These are phyloP conservation scores for Pelobates fuscus DNA, from an alignment of 2,113 vertebrate genomes.

Conservation along the genomic window DNA sequence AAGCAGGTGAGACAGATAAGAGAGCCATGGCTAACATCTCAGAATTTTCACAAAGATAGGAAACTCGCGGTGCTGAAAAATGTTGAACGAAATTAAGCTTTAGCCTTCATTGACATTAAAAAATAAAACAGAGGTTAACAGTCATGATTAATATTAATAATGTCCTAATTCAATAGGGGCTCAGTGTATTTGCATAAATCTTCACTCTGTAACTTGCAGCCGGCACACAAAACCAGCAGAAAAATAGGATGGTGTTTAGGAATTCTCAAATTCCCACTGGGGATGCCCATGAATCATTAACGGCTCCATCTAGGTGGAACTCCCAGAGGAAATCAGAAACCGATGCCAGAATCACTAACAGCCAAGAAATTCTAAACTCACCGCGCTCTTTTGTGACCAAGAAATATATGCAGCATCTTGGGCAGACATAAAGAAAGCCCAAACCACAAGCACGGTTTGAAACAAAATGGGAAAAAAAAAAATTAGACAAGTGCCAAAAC, in stretches of 20 bases:
- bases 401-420: neutral
- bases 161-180: too few relatives aligned
- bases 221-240: neutral
- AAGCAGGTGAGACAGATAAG: too few relatives aligned
- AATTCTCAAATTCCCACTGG: neutral
- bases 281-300: neutral
- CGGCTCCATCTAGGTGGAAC: neutral
- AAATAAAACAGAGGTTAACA: too few relatives aligned
- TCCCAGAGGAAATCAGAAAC: slow-evolving; percentile 3
- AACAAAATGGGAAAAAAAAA: neutral
- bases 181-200: too few relatives aligned
- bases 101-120: too few relatives aligned
- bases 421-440: neutral
- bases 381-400: neutral
- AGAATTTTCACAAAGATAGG: too few relatives aligned
- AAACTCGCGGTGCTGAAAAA: too few relatives aligned
- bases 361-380: neutral
- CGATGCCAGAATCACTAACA: neutral
- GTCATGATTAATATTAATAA: too few relatives aligned
- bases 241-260: neutral
- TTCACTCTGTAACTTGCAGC: too few relatives aligned
- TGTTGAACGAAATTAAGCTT: too few relatives aligned
- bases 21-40: too few relatives aligned
- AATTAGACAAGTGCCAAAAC: neutral
- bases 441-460: neutral